Percentiles rank a stretch among this genome's conserved stretches.
phyloP scores from a whole-genome alignment of 2,113 vertebrate species.

The Paradoxurus hermaphroditus region DNA sequence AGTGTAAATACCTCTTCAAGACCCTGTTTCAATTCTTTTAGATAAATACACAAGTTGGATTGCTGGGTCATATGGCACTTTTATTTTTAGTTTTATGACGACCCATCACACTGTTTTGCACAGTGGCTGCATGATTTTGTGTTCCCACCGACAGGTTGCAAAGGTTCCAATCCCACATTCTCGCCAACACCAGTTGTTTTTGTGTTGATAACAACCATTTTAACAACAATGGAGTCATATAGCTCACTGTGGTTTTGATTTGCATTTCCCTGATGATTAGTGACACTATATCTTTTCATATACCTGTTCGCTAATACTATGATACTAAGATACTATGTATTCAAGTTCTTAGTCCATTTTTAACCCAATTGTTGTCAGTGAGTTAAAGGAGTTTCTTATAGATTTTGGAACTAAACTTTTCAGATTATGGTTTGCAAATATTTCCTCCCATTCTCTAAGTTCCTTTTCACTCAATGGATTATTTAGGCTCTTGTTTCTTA shows the following conservation, averaged over 20 bases:
- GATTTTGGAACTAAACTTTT: neutral
- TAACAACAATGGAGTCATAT: neutral
- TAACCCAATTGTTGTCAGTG: neutral
- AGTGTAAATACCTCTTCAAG: neutral
- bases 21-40: neutral
- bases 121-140: neutral
- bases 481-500: neutral
- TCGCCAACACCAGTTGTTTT: neutral
- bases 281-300: neutral
- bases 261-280: neutral
- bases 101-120: neutral
- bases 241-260: neutral
- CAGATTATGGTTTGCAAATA: neutral
- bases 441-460: neutral
- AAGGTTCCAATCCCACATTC: neutral
- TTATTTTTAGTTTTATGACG: neutral
- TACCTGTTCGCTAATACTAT: neutral
- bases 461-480: neutral
- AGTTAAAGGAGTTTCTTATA: neutral
- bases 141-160: neutral
- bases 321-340: too few relatives aligned
- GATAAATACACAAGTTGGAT: neutral
- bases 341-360: neutral
- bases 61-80: neutral
- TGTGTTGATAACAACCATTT: neutral